Conservation (phyloP, 2,888 invertebrate genomes). For the Pseudeuparius sepicola region DNA sequence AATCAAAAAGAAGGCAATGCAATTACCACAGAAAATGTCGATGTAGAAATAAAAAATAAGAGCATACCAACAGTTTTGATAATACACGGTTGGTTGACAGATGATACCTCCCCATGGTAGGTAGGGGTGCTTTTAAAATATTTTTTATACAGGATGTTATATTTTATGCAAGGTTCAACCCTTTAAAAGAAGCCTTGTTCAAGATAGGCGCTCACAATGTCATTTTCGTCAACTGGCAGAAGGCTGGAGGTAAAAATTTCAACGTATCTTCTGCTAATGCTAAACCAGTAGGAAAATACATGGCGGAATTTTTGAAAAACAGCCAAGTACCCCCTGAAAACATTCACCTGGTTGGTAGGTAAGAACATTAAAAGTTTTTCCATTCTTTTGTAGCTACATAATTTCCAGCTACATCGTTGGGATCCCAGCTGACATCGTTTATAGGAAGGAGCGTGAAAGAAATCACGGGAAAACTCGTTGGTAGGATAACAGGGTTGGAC, state of each 20-base stretch:
- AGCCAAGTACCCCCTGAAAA: conserved; percentile 32
- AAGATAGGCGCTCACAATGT: conserved; percentile 37
- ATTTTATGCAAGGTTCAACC: no score
- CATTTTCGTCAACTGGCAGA: conserved; percentile 39
- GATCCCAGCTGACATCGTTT: conserved; percentile 29
- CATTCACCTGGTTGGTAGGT: conserved; percentile 40
- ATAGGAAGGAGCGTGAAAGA: conserved; percentile 26
- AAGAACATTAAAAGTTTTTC: no score
- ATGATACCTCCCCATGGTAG: conserved; percentile 36
- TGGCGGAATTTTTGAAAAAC: conserved; percentile 35
- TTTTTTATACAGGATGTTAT: no score
- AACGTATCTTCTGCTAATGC: conserved; percentile 39
- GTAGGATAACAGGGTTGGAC: conserved; percentile 41
- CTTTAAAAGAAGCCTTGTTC: conserved; percentile 38
- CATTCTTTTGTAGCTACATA: no score
- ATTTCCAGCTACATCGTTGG: conserved; percentile 32
- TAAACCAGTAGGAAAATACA: conserved; percentile 37
- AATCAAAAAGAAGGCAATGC: conserved; percentile 16
- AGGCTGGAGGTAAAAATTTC: conserved; percentile 27
- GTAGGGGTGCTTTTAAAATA: not conserved
- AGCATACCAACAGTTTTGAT: conserved; percentile 37
- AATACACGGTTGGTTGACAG: conserved; percentile 44
- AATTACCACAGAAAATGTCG: conserved; percentile 23
- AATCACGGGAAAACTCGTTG: conserved; percentile 32
- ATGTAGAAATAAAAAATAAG: conserved; percentile 16